Evolutionary conservation across 2,888 invertebrate genomes (phyloP), one percentile per base, ranked within the genome.

Genomic region (Troides aeacus): DNA sequence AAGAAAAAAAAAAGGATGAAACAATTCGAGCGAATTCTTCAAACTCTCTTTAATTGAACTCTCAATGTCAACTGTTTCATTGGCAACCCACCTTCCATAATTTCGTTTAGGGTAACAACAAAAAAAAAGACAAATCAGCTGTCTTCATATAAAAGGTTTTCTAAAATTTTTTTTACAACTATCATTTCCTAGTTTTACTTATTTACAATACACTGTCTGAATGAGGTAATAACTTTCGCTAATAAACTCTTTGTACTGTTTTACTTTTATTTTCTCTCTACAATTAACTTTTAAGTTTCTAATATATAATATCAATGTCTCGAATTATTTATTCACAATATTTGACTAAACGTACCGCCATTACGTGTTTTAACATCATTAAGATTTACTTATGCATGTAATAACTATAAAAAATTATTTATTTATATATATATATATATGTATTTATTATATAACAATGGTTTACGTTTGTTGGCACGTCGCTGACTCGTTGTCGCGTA

Each of bases 181-280:
- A 82, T 72, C 73, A 61, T 66, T 12, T 30, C 61, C 66, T 70
- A 70, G 36, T 63, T 78, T 79, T 80, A 78, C 80, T 77, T 90
- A 89, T 89, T 82, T 89, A 91, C 87, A 90, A 86, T 90, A 90
- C 89, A 84, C 88, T 90, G 90, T 89, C 79, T 77, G 74, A 78
- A 79, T 92, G 92, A 92, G 91, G 92, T 91, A 92, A 84, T 82
- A 79, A 79, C 81, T 78, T 80, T 73, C 65, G 71, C 75, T 77
- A 76, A 72, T 73, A 73, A 75, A 76, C 76, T 77, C 79, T 82
- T 83, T 84, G 83, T 84, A 84, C 83, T 84, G 80, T 74, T 74
- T 71, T 66, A 60, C 63, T 73, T 72, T 73, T 66, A 71, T 72
- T 73, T 69, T 74, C 65, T 69, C 62, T 72, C 64, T 66, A 71